Base-by-base conservation (phyloP, 2,797 vertebrate genomes). In the Acanthopagrus latus region DNA sequence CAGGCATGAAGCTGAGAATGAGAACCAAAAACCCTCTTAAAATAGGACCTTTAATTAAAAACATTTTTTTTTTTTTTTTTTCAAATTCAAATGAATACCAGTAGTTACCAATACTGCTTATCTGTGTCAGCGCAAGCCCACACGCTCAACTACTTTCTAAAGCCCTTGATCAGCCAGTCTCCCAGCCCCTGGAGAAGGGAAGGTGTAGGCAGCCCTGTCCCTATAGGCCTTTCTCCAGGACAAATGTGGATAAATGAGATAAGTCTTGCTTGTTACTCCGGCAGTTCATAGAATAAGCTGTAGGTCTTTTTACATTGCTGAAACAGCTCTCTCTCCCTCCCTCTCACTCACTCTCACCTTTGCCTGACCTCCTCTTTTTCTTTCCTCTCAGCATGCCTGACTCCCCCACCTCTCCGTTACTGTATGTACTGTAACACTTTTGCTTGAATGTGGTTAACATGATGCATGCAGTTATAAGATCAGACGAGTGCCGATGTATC, bases 211-310 rank as follows among this genome's bases (percentile, higher is more conserved):
- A 78, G 57, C 14, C 7, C 16, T 55, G 54, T 86, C 77, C 73
- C 82, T 72, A 14, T 10, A 50, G 81, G 57, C 33, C 52, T 72
- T n/a, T 86, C 72, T 80, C 48, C 63, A 63, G 70, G 73, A 82
- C 83, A 78, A 74, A 87, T 78, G 81, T 85, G 78, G 71, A 88
- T 82, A 71, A 52, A 75, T 67, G 72, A 76, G 71, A 84, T 86
- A 77, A 76, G 67, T 83, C 64, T 71, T 62, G 44, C 64, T 76
- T 90, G 77, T 76, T 88, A 65, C 77, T 79, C 21, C 25, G 47
- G 51, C 71, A 75, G 78, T 81, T 80, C 76, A 68, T 70, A 78
- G 74, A 87, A 81, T 74, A 65, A 83, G 65, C 38, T 55, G 43
- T 57, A 41, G 43, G 63, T 80, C 18, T 27, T 84, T 75, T 72